A percentile compares a stretch with the other conserved stretches of the same genome.
phyloP scores from a whole-genome alignment of 2,888 invertebrate genomes.

The Pristionchus fissidentatus region DNA sequence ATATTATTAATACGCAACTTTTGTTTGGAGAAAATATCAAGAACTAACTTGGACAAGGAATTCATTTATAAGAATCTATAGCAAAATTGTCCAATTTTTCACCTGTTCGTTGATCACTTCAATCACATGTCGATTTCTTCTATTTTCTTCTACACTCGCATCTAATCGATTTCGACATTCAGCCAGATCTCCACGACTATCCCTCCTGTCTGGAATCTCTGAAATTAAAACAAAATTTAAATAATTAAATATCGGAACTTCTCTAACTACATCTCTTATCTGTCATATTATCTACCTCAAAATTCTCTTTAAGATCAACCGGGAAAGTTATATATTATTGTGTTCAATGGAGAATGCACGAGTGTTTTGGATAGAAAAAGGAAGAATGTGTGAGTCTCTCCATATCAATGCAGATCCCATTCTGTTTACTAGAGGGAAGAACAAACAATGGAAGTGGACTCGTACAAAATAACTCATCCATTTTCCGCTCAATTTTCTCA shows the following conservation, averaged over 20 bases:
- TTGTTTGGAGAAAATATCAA: not conserved
- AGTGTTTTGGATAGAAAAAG: not conserved
- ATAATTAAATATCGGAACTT: not conserved
- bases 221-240: not conserved
- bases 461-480: too few species aligned
- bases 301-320: not conserved
- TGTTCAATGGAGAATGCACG: too few species aligned
- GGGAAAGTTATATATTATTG: not conserved
- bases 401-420: slow-evolving; percentile 3
- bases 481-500: too few species aligned
- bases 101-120: slow-evolving; percentile 47
- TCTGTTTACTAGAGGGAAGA: not conserved
- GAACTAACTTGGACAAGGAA: too few species aligned
- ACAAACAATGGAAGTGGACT: not conserved
- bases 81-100: too few species aligned
- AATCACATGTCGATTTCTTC: slow-evolving; percentile 45
- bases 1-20: not conserved
- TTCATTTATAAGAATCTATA: too few species aligned
- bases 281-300: not conserved
- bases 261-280: not conserved
- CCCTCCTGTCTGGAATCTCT: slow-evolving; percentile 10
- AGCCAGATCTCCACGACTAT: slow-evolving; percentile 19
- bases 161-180: slow-evolving; percentile 41
- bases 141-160: slow-evolving; percentile 45
- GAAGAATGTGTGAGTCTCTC: not conserved